Percentiles rank a stretch among this genome's conserved stretches.
Evolutionary conservation across 2,113 vertebrate species (phyloP).

Genomic region (Dasyurus viverrinus): DNA sequence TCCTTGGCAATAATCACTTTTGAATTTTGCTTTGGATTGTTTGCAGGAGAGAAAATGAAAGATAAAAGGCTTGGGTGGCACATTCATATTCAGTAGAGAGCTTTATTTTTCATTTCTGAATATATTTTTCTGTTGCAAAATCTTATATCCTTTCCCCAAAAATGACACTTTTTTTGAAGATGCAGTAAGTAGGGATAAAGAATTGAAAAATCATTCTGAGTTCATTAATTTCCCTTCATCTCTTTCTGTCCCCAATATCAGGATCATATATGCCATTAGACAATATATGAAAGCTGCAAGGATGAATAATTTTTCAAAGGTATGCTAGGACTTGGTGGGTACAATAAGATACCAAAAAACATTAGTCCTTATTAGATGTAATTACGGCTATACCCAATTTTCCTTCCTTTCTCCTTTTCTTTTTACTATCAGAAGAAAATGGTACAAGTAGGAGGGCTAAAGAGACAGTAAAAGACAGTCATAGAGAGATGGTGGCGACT

Average conservation of each 20-base stretch:
- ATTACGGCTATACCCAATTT: neutral
- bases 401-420: neutral
- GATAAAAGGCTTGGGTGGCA: conserved; percentile 45
- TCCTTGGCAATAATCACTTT: conserved; percentile 37
- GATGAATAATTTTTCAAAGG: conserved; percentile 30
- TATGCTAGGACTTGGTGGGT: neutral
- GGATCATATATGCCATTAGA: neutral
- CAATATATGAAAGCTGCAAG: neutral
- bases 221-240: neutral
- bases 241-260: neutral
- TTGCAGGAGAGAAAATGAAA: conserved; percentile 40
- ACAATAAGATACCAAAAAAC: conserved; percentile 27
- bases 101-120: conserved; percentile 47
- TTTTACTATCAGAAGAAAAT: neutral
- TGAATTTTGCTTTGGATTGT: conserved; percentile 53
- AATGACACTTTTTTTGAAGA: conserved; percentile 47
- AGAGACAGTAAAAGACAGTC: neutral
- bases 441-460: neutral
- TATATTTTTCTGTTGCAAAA: conserved; percentile 45
- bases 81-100: conserved; percentile 45
- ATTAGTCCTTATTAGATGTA: neutral
- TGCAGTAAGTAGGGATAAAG: conserved; percentile 10
- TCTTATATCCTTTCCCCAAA: neutral
- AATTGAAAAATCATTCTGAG: conserved; percentile 4
- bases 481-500: neutral